A percentile compares a stretch with the other conserved stretches of the same genome.
phyloP scores from a whole-genome alignment of 2,888 invertebrate species.

The Teleogryllus oceanicus region DNA sequence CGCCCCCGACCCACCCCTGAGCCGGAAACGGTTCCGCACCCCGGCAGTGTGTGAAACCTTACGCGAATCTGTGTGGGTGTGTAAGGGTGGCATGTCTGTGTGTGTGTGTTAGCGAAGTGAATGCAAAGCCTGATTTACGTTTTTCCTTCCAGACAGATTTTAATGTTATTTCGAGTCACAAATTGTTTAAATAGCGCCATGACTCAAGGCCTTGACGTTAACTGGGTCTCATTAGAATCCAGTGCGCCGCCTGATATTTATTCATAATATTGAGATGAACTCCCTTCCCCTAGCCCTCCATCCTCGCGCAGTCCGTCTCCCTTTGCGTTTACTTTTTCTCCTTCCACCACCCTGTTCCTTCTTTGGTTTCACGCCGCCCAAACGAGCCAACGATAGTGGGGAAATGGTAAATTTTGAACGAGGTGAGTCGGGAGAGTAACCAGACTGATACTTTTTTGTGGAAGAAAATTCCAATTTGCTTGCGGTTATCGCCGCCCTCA shows the following conservation, averaged over 20 bases:
- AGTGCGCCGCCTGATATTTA: constrained; percentile 48
- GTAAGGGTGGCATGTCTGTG: constrained; percentile 3
- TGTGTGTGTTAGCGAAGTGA: constrained; percentile 35
- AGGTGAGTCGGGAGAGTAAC: not conserved
- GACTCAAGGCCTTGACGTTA: constrained; percentile 52
- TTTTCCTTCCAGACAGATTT: constrained; percentile 51
- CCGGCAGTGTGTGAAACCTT: too few relatives aligned
- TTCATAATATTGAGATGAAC: constrained; percentile 53
- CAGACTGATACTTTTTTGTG: not conserved
- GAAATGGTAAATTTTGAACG: not conserved
- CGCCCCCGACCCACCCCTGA: too few relatives aligned
- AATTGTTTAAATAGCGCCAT: constrained; percentile 56
- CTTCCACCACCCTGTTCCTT: not conserved
- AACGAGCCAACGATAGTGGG: not conserved
- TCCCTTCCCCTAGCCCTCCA: constrained; percentile 32
- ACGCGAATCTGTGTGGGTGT: constrained; percentile 21
- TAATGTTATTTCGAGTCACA: constrained; percentile 54
- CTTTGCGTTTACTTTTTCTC: constrained; percentile 21
- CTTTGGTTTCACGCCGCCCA: constrained; percentile 12
- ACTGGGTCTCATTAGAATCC: constrained; percentile 51
- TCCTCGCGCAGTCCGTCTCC: constrained; percentile 19
- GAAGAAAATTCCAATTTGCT: constrained; percentile 28
- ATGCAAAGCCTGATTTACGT: constrained; percentile 53
- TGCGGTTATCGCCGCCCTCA: constrained; percentile 33
- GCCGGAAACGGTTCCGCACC: too few relatives aligned